A percentile compares a stretch with the other conserved stretches of the same genome.
phyloP scores from a whole-genome alignment of 2,797 vertebrate genomes.

The Dallia pectoralis region DNA sequence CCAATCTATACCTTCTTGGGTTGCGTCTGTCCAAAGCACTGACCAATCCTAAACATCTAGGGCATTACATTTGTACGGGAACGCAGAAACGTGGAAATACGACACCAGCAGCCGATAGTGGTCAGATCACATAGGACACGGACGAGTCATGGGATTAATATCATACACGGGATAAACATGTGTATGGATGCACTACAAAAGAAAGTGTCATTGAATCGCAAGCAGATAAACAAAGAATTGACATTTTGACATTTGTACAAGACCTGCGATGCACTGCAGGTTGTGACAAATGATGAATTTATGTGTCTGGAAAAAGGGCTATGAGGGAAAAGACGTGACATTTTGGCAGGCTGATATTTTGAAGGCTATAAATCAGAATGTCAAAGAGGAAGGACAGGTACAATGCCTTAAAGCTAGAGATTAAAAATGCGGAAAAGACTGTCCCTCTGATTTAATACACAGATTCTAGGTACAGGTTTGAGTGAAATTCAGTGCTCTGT shows the following conservation, averaged over 20 bases:
- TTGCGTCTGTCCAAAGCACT: too few species aligned
- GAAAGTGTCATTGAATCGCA: too few species aligned
- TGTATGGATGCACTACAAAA: too few species aligned
- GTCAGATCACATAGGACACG: too few species aligned
- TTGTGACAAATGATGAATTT: background rate
- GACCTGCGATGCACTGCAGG: background rate
- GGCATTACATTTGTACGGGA: too few species aligned
- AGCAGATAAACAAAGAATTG: too few species aligned
- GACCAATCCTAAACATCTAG: too few species aligned
- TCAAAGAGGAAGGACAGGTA: background rate
- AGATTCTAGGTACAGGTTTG: background rate
- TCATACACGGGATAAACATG: too few species aligned
- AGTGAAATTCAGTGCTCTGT: background rate
- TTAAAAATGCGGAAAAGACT: background rate
- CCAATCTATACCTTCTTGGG: too few species aligned
- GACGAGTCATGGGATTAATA: too few species aligned
- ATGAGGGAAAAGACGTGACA: conserved; percentile 3
- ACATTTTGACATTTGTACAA: background rate
- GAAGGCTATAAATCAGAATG: background rate
- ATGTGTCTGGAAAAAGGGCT: background rate
- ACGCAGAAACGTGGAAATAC: too few species aligned
- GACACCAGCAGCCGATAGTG: too few species aligned
- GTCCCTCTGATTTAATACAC: background rate
- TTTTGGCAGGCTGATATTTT: conserved; percentile 11
- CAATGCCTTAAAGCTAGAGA: background rate